A percentile compares a stretch with the other conserved stretches of the same genome.
Evolutionary conservation across 2,888 invertebrate species (phyloP).

Genomic region (Brachypalpus laphriformis): DNA sequence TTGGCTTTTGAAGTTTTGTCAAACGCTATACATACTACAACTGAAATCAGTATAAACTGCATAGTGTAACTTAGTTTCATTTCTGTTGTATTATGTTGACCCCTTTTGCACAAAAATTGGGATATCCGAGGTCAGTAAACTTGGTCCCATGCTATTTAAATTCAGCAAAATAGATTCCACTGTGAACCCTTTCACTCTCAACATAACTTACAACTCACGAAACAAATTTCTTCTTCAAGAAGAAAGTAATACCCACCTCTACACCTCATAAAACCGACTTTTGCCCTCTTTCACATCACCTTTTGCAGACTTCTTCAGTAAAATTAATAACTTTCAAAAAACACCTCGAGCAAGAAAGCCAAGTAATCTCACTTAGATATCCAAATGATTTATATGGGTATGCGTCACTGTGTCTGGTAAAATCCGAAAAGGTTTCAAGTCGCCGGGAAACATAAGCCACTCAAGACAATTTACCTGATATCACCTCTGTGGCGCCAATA

Average conservation of each 20-base stretch:
- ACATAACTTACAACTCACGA: neutral
- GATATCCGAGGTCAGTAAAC: neutral
- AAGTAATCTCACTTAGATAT: conserved; percentile 4
- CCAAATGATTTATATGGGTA: conserved; percentile 38
- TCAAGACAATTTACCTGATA: conserved; percentile 16
- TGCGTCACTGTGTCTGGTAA: conserved; percentile 31
- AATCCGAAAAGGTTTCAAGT: conserved; percentile 30
- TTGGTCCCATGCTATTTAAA: neutral
- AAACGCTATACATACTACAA: neutral
- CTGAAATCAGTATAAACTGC: neutral
- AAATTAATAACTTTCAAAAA: conserved; percentile 15
- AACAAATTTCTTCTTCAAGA: neutral
- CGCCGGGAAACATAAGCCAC: conserved; percentile 26
- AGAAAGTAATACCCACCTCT: neutral
- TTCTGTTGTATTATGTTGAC: too few relatives aligned
- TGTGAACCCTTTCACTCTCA: neutral
- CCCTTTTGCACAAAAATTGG: neutral
- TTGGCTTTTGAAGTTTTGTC: neutral
- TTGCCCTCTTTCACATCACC: conserved; percentile 2
- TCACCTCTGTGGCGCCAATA: conserved; percentile 42
- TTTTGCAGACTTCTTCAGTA: conserved; percentile 10
- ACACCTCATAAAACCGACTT: conserved; percentile 17
- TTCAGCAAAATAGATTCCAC: neutral
- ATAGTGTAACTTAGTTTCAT: too few relatives aligned
- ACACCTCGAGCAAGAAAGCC: conserved; percentile 36